A percentile compares a stretch with the other conserved stretches of the same genome.
These are phyloP conservation scores for Apotomis betuletana DNA, from an alignment of 2,888 invertebrate species.

Conservation along the genomic window DNA sequence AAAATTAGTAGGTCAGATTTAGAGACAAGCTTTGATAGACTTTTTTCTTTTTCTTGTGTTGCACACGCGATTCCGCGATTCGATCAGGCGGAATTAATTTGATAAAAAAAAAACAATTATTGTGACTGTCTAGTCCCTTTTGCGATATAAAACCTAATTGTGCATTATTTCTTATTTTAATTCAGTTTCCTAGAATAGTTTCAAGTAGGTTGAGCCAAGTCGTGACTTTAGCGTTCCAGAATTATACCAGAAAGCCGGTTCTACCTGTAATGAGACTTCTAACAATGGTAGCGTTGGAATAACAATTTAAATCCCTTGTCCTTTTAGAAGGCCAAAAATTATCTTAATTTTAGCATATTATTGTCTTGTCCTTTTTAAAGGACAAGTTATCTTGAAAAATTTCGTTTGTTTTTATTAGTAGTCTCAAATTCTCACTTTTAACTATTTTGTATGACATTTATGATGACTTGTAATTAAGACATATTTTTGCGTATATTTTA, in stretches of 20 bases:
- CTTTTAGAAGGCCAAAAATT: not conserved
- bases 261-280: constrained; percentile 56
- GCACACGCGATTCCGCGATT: too few species aligned
- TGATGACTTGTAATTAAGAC: not conserved
- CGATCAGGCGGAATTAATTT: too few species aligned
- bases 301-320: constrained; percentile 11
- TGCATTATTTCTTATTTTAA: not conserved
- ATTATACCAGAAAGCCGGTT: constrained; percentile 62
- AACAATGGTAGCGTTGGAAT: constrained; percentile 55
- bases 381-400: not conserved
- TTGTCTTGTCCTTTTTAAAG: too few species aligned
- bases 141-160: too few species aligned
- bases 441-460: too few species aligned
- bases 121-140: too few species aligned
- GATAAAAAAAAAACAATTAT: too few species aligned
- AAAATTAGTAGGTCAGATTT: too few species aligned
- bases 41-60: too few species aligned
- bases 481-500: not conserved
- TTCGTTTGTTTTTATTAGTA: too few species aligned
- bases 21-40: too few species aligned
- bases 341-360: not conserved
- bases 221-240: constrained; percentile 65
- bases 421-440: too few species aligned
- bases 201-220: constrained; percentile 40
- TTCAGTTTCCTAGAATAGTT: constrained; percentile 34